A percentile compares a stretch with the other conserved stretches of the same genome.
phyloP scores from a whole-genome alignment of 2,113 vertebrate species.

The Scortum barcoo region DNA sequence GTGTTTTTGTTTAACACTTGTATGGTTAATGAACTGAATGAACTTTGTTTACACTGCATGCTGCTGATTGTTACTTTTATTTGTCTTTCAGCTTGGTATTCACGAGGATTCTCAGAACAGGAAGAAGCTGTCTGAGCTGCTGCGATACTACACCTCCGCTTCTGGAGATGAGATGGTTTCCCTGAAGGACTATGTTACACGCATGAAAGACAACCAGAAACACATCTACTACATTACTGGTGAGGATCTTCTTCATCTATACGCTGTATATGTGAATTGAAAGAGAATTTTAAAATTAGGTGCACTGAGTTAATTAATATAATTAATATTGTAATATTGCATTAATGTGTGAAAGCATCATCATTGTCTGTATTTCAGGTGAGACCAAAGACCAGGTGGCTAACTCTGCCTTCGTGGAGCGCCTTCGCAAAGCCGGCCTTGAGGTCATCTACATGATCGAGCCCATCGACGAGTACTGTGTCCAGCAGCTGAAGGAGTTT shows the following conservation, averaged over 20 bases:
- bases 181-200: slow-evolving; percentile 94
- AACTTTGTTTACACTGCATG: neutral
- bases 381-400: slow-evolving; percentile 88
- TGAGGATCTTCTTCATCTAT: slow-evolving; percentile 60
- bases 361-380: slow-evolving; percentile 65
- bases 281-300: neutral
- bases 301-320: too few species aligned
- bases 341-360: neutral
- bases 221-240: slow-evolving; percentile 98
- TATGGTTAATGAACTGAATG: neutral
- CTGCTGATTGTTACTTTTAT: neutral
- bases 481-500: slow-evolving; percentile 89
- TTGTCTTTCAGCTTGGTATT: slow-evolving; percentile 90
- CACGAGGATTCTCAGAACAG: slow-evolving; percentile 97
- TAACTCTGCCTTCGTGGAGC: slow-evolving; percentile 88
- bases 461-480: slow-evolving; percentile 88
- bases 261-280: neutral
- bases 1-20: neutral
- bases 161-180: slow-evolving; percentile 97
- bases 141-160: slow-evolving; percentile 94
- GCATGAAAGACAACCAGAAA: slow-evolving; percentile 99
- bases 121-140: slow-evolving; percentile 93
- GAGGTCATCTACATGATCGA: slow-evolving; percentile 90
- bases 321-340: neutral
- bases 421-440: slow-evolving; percentile 85